Evolutionary conservation across 2,888 invertebrate species (phyloP).

Genomic region (Leptinotarsa juncta): DNA sequence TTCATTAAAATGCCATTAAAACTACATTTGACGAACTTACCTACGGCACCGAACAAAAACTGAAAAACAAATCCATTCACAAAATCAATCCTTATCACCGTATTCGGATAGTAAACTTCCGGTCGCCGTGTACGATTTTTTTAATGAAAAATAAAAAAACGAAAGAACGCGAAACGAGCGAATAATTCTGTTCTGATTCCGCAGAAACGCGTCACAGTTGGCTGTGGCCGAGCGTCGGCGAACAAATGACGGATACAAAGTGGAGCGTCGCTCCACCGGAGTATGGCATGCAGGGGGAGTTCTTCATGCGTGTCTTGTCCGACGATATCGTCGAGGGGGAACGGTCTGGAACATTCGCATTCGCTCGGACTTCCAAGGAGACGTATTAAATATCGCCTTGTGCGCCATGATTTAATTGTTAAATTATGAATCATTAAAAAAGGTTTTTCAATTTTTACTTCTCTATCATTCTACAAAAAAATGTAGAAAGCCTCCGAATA

Average conservation of each 20-base stretch:
- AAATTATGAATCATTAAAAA: too few species aligned
- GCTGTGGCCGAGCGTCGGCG: constrained; percentile 25
- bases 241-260: constrained; percentile 30
- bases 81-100: not conserved
- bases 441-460: too few species aligned
- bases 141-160: not conserved
- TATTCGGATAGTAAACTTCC: not conserved
- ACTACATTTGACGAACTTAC: not conserved
- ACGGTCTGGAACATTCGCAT: constrained; percentile 19
- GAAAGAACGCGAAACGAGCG: not conserved
- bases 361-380: constrained; percentile 14
- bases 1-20: not conserved
- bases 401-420: not conserved
- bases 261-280: constrained; percentile 31
- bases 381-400: not conserved
- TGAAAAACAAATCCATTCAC: not conserved
- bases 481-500: too few species aligned
- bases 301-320: constrained; percentile 50
- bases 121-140: not conserved
- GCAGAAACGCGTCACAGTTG: not conserved
- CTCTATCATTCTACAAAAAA: too few species aligned
- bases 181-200: not conserved
- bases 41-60: not conserved
- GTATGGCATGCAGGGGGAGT: constrained; percentile 46
- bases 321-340: constrained; percentile 17